These are phyloP conservation scores for Cepphus grylle DNA, from an alignment of 2,113 vertebrate species.

Conservation along the genomic window DNA sequence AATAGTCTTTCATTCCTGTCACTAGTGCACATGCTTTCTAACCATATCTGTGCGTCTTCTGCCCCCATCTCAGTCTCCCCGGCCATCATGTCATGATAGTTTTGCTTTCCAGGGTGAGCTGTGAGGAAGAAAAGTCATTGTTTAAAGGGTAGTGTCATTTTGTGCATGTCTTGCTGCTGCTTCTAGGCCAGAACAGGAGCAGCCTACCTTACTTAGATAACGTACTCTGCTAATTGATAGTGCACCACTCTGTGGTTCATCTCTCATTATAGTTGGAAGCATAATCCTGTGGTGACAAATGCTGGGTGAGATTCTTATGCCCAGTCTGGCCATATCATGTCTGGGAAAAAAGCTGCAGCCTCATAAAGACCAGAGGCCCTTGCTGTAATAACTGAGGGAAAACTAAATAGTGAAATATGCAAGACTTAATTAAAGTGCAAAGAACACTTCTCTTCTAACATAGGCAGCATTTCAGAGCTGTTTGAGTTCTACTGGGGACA, in stretches of 20 bases:
- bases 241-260: neutral
- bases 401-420: neutral
- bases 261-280: neutral
- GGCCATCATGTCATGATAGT: neutral
- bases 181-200: neutral
- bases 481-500: neutral
- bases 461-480: neutral
- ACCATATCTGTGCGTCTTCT: neutral
- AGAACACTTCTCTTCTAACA: neutral
- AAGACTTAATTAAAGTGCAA: neutral
- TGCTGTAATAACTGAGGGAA: neutral
- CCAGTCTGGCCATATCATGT: neutral
- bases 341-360: neutral
- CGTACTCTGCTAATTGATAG: neutral
- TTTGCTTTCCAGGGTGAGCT: neutral
- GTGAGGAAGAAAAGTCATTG: neutral
- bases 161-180: neutral
- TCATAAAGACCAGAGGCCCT: neutral
- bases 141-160: neutral
- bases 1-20: neutral
- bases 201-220: neutral
- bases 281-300: neutral
- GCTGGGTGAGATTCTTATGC: neutral
- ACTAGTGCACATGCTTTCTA: neutral
- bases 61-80: neutral